Conservation (phyloP, 2,888 invertebrate genomes). For the Drosophila maculinotata region DNA sequence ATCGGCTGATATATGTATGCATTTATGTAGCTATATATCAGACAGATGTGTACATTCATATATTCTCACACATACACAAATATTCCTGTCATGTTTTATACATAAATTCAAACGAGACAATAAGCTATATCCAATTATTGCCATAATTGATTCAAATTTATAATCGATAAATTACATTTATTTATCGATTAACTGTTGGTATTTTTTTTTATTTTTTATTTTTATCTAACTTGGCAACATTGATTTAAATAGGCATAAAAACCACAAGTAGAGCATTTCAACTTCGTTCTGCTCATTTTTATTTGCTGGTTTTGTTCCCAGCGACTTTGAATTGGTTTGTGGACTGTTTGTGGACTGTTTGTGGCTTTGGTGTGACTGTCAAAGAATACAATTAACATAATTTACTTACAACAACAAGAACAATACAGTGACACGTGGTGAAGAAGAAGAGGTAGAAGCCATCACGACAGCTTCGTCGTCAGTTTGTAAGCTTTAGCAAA, state of each 20-base stretch:
- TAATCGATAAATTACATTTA: too few species aligned
- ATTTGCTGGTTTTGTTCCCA: background rate
- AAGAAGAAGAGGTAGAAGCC: constrained; percentile 1
- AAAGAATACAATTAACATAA: constrained; percentile 80
- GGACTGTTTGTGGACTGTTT: constrained; percentile 14
- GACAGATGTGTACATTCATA: constrained; percentile 1
- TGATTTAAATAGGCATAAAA: too few species aligned
- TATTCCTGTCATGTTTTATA: constrained; percentile 17
- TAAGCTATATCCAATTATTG: too few species aligned
- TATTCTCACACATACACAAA: background rate
- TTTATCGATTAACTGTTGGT: background rate
- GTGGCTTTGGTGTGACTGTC: constrained; percentile 57
- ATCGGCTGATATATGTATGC: too few species aligned
- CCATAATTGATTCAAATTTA: too few species aligned
- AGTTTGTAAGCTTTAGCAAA: constrained; percentile 69
- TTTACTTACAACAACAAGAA: constrained; percentile 66
- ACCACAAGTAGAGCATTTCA: constrained; percentile 10
- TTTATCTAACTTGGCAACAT: too few species aligned
- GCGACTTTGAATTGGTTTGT: constrained; percentile 15
- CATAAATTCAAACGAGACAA: constrained; percentile 4
- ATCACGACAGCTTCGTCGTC: constrained; percentile 26
- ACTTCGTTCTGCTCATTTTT: background rate
- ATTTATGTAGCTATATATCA: constrained; percentile 13
- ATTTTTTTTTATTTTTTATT: background rate
- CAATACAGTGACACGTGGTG: constrained; percentile 6